phyloP scores from a whole-genome alignment of 2,888 invertebrate genomes.

The Meiosimyza platycephala region DNA sequence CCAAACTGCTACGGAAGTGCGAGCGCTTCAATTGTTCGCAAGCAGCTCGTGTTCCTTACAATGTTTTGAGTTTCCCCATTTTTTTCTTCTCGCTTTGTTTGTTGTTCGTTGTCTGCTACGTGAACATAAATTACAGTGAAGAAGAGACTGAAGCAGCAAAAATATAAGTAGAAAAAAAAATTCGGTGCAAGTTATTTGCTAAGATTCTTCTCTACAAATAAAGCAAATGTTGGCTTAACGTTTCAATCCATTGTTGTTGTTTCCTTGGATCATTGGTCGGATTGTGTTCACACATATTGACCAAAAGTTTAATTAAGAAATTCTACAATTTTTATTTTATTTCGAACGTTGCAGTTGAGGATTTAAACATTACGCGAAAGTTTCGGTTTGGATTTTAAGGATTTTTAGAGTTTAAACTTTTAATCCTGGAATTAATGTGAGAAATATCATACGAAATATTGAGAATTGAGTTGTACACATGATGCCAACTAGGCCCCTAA shows the following conservation, averaged over 20 bases:
- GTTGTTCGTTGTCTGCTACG: conserved; percentile 27
- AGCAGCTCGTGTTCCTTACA: background rate
- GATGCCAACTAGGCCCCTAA: too few species aligned
- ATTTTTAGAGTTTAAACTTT: too few species aligned
- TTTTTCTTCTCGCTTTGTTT: background rate
- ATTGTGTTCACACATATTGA: conserved; percentile 4
- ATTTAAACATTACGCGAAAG: background rate
- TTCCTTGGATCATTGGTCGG: background rate
- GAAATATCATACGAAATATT: too few species aligned
- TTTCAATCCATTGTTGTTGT: conserved; percentile 5
- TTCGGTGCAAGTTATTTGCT: background rate
- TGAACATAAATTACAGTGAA: conserved; percentile 39
- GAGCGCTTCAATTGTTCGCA: background rate
- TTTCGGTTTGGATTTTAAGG: background rate
- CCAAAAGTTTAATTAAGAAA: conserved; percentile 32
- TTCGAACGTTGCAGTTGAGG: conserved; percentile 11
- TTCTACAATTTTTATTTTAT: background rate
- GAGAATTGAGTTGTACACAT: too few species aligned
- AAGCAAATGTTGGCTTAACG: conserved; percentile 21
- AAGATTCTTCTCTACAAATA: conserved; percentile 24
- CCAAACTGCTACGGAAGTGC: conserved; percentile 4
- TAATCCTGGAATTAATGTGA: too few species aligned
- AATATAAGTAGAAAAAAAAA: conserved; percentile 6
- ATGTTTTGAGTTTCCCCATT: background rate
- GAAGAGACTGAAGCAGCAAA: background rate